Evolutionary conservation across 2,888 invertebrate genomes (phyloP), one percentile per base, ranked within the genome.

Genomic region (Megaustenia siamemsis): DNA sequence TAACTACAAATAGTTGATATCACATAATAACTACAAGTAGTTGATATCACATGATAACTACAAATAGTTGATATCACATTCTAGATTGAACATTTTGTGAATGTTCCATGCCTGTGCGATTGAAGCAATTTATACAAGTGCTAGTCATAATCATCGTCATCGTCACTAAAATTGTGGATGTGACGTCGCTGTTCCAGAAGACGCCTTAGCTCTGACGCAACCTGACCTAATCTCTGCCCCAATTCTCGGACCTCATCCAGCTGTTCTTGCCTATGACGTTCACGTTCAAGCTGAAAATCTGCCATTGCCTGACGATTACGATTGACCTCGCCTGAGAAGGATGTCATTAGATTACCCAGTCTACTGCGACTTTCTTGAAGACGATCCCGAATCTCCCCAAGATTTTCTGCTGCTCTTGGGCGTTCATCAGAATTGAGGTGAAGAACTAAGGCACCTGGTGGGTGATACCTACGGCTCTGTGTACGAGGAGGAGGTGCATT

Each of bases 231-330:
- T 32, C 92, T 89, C 71, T 90, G 88, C 10, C 92, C 91, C 35
- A 92, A 87, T 43, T 91, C 90, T 18, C 90, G 86, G 5, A 92
- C 92, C 86, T 92, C 92, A 4, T 90, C 88, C 66, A 92, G 82
- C 86, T 92, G 92, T 76, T 92, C 91, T 45, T 89, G 89, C 0
- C 91, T 89, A 81, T 90, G 88, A 18, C 90, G 88, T 79, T 91
- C 91, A 12, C 91, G 88, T 76, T 91, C 90, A 73, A 88, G 87
- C 84, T 91, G 91, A 83, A 91, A 90, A 24, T 90, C 89, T 3
- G 90, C 87, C 76, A 91, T 84, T 75, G 90, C 91, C 28, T 89
- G 88, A 15, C 90, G 89, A 10, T 90, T 90, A 40, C 90, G 86
- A 66, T 92, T 91, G n/a, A 91, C 86, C 86, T 92, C 92, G 1